Percentiles rank a stretch among this genome's conserved stretches.
Conservation (phyloP, 2,888 invertebrate species). For the Hesperia comma region DNA sequence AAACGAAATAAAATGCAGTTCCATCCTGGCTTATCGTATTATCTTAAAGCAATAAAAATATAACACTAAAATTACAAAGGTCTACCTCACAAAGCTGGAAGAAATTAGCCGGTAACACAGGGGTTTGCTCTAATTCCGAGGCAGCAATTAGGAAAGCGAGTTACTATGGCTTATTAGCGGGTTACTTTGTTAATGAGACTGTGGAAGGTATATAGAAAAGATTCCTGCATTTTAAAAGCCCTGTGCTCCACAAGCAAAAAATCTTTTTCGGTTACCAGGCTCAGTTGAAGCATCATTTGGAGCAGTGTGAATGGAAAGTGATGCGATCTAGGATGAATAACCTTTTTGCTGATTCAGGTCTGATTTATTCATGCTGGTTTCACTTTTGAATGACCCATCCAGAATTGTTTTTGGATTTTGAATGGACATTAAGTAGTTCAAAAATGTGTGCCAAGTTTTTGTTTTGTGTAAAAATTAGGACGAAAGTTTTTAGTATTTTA, state of each 20-base stretch:
- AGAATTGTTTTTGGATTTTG: conserved; percentile 12
- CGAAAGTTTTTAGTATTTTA: too few species aligned
- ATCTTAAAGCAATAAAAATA: background rate
- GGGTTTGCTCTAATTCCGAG: conserved; percentile 18
- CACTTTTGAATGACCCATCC: conserved; percentile 34
- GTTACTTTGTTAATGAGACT: conserved; percentile 33
- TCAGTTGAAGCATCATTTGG: conserved; percentile 12
- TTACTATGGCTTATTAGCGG: conserved; percentile 28
- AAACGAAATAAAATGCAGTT: background rate
- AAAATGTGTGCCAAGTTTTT: background rate
- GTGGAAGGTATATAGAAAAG: conserved; percentile 9
- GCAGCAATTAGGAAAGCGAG: conserved; percentile 24
- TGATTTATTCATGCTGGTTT: conserved; percentile 8
- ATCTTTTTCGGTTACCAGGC: conserved; percentile 11
- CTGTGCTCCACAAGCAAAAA: conserved; percentile 12
- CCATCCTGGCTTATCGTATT: background rate
- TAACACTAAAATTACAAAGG: conserved; percentile 18
- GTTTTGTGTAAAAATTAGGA: background rate
- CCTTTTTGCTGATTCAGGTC: conserved; percentile 11
- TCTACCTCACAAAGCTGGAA: conserved; percentile 10
- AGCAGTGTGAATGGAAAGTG: conserved; percentile 16
- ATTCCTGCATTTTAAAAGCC: conserved; percentile 25
- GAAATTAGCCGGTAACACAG: conserved; percentile 7
- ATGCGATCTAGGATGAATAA: conserved; percentile 1
- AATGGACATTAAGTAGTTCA: conserved; percentile 1